Evolutionary conservation across 2,888 invertebrate genomes (phyloP), one percentile per base, ranked within the genome.

Genomic region (Apamea crenata): DNA sequence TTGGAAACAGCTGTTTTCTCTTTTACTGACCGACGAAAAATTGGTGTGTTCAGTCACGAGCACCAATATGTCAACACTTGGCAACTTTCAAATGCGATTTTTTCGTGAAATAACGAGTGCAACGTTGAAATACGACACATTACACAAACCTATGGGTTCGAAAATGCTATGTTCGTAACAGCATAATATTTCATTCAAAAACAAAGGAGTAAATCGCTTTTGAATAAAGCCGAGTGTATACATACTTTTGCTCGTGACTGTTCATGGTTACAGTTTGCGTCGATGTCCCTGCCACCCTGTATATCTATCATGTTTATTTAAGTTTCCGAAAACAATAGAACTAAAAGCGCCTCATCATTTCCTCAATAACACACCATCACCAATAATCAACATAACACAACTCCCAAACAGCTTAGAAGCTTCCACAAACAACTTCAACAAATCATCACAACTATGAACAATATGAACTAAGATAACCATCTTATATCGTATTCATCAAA

Each of bases 401-500:
- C 70, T 72, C 67, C 29, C 50, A 70, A 84, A 82, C 59, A 71
- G 72, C 72, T 84, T 80, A 84, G 47, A 78, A 80, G 69, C 83
- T 66, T 47, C 53, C 56, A 25, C n/a, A 36, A 90, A 88, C 84
- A 80, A 87, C 80, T 70, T 85, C 82, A 82, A 86, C 88, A 84
- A 88, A 89, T 88, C 90, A 90, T 87, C 78, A 50, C 75, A 82
- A 88, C 82, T 83, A 82, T 75, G 77, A 86, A 83, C 87, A 83
- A 78, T 84, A 79, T 78, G 83, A 76, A 88, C 88, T 83, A 79
- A 87, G 86, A 89, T 78, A 87, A 89, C 79, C 83, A 87, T 90
- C 90, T 88, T 83, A 88, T 85, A 87, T 80, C 83, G 63, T 89
- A 86, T 86, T 89, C 91, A 91, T 93, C 93, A 92, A 92, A 92